Percentiles rank a stretch among this genome's conserved stretches.
Evolutionary conservation across 2,113 vertebrate species (phyloP).

Genomic region (Columbina picui): DNA sequence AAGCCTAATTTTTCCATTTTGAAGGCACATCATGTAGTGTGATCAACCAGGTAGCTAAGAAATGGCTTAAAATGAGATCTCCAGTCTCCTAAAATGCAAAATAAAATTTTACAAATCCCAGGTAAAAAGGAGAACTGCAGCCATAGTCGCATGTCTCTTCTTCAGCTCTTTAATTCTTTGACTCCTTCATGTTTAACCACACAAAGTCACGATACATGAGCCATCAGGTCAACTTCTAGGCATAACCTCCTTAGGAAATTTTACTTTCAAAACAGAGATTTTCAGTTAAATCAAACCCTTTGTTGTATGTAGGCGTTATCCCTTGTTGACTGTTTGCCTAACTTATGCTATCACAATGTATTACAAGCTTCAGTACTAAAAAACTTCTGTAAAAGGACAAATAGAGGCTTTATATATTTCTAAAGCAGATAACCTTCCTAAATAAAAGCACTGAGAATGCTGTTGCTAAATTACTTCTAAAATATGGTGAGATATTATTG

Average conservation of each 20-base stretch:
- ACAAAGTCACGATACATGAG: background rate
- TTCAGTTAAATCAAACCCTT: background rate
- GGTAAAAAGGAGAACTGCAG: background rate
- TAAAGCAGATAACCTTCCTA: conserved; percentile 51
- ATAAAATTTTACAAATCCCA: background rate
- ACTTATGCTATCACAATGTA: background rate
- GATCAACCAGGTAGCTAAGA: background rate
- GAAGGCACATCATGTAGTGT: background rate
- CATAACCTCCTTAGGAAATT: background rate
- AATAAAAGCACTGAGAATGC: conserved; percentile 33
- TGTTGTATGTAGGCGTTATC: background rate
- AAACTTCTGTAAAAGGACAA: conserved; percentile 22
- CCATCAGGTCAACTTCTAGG: background rate
- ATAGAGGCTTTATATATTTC: conserved; percentile 8
- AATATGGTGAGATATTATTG: conserved; percentile 53
- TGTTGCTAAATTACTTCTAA: conserved; percentile 53
- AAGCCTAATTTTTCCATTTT: background rate
- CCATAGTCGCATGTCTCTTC: background rate
- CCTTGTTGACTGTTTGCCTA: background rate
- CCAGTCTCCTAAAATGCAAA: background rate
- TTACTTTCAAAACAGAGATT: background rate
- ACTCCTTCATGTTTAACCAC: background rate
- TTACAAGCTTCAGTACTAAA: background rate
- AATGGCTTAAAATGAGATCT: background rate
- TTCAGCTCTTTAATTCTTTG: background rate